A percentile compares a stretch with the other conserved stretches of the same genome.
These are phyloP conservation scores for Proisotoma minuta DNA, from an alignment of 2,888 invertebrate genomes.

Conservation along the genomic window DNA sequence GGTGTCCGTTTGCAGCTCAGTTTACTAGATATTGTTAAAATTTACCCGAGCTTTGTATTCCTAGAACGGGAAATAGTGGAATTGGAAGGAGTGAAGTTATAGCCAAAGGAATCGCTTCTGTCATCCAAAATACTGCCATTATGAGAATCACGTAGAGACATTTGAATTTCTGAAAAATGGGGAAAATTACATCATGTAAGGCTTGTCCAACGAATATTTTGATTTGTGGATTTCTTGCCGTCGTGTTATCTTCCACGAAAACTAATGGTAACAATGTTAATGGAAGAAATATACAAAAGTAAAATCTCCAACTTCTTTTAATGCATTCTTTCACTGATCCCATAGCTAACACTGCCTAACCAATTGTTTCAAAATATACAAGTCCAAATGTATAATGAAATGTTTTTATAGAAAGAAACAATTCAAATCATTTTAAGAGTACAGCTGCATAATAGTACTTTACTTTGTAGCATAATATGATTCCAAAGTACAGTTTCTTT, in stretches of 20 bases:
- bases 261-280: neutral
- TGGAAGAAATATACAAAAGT: neutral
- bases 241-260: neutral
- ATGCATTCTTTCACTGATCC: no score
- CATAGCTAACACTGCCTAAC: no score
- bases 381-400: no score
- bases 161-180: conserved; percentile 57
- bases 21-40: neutral
- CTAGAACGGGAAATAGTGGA: conserved; percentile 74
- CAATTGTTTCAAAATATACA: no score
- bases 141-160: conserved; percentile 74
- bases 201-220: no score
- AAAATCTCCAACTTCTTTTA: neutral
- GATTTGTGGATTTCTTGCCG: neutral
- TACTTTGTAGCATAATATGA: no score
- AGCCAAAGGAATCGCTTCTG: conserved; percentile 73
- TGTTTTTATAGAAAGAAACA: no score
- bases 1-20: neutral
- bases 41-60: conserved; percentile 60
- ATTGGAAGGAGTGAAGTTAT: conserved; percentile 79
- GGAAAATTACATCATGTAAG: neutral
- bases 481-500: no score
- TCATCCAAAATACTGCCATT: conserved; percentile 79
- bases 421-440: no score
- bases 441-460: no score